Conservation (phyloP, 2,888 invertebrate genomes). For the Harpalus rubripes region DNA sequence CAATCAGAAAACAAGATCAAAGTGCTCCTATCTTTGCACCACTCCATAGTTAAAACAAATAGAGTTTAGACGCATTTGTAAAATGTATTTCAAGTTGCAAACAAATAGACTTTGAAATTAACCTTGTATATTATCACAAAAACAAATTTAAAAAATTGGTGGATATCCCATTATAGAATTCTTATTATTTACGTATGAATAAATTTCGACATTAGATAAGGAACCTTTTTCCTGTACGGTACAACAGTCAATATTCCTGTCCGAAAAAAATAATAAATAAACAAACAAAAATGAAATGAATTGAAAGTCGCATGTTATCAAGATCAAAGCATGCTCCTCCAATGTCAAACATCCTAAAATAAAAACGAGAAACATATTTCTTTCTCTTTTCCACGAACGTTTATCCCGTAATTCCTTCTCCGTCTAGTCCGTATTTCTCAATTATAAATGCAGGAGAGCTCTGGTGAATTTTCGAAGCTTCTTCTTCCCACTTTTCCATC, state of each 20-base stretch:
- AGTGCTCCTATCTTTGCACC: no score
- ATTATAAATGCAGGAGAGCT: conserved; percentile 56
- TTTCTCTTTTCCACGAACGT: background rate
- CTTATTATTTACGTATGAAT: no score
- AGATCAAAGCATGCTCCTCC: conserved; percentile 13
- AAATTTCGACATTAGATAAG: no score
- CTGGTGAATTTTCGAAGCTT: conserved; percentile 44
- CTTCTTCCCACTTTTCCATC: conserved; percentile 36
- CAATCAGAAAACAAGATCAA: no score
- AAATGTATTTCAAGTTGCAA: no score
- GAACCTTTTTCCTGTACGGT: background rate
- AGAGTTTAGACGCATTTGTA: no score
- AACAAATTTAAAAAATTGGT: no score
- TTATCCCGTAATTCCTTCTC: conserved; percentile 4
- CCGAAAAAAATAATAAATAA: conserved; percentile 27
- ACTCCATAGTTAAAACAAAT: no score
- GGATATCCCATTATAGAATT: no score
- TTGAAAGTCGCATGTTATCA: conserved; percentile 40
- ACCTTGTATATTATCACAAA: no score
- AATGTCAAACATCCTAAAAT: background rate
- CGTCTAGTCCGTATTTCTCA: conserved; percentile 51
- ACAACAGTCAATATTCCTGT: background rate
- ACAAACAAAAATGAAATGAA: conserved; percentile 28
- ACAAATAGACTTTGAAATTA: no score
- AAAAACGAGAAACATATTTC: conserved; percentile 8